Evolutionary conservation across 2,888 invertebrate genomes (phyloP).

Genomic region (Octodonta nipae): DNA sequence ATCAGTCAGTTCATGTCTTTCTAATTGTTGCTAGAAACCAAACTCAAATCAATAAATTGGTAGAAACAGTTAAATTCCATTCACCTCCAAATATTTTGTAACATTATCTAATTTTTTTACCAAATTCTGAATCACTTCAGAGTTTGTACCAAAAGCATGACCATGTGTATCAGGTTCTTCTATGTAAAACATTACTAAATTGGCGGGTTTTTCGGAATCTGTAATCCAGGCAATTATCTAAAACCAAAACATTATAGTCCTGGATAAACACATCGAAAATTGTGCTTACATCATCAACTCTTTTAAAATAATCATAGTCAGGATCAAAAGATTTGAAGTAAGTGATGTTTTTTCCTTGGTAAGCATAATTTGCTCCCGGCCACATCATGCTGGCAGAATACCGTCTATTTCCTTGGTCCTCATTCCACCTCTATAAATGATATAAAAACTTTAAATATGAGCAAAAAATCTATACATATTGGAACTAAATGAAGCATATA

Average conservation of each 20-base stretch:
- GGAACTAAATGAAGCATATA: too few relatives aligned
- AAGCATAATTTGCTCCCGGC: conserved; percentile 48
- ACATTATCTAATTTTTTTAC: conserved; percentile 40
- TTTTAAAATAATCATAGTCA: conserved; percentile 36
- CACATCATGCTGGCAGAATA: conserved; percentile 57
- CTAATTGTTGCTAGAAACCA: conserved; percentile 36
- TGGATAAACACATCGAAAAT: not conserved
- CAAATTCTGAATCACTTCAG: conserved; percentile 28
- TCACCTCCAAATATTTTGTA: conserved; percentile 43
- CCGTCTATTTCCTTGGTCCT: conserved; percentile 38
- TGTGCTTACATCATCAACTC: conserved; percentile 40
- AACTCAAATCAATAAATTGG: not conserved
- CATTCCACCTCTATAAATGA: conserved; percentile 42
- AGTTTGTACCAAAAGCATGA: conserved; percentile 47
- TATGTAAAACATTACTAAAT: conserved; percentile 54
- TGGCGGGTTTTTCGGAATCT: conserved; percentile 45
- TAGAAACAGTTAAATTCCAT: conserved; percentile 1
- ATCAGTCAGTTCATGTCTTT: conserved; percentile 36
- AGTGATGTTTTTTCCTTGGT: conserved; percentile 38
- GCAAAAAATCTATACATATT: too few relatives aligned
- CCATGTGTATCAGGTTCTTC: conserved; percentile 55
- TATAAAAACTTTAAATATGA: too few relatives aligned
- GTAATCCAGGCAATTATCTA: conserved; percentile 46
- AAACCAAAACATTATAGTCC: conserved; percentile 7
- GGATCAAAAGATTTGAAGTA: conserved; percentile 34